Conservation (phyloP, 2,113 vertebrate species). For the Corvus hawaiiensis region DNA sequence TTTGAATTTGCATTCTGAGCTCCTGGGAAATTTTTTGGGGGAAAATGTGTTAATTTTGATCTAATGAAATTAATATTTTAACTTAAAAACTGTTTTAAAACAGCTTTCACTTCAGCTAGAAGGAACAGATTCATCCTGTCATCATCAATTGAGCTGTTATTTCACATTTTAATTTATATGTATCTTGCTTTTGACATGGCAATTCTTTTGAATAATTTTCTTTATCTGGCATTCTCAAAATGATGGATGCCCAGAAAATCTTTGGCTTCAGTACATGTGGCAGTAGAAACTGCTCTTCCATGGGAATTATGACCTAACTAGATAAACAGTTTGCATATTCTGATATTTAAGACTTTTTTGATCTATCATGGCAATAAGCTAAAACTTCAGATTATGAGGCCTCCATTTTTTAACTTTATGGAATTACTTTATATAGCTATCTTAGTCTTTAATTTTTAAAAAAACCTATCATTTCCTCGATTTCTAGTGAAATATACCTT, state of each 20-base stretch:
- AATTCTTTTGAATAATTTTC: background rate
- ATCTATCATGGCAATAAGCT: background rate
- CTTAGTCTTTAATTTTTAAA: background rate
- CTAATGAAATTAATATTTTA: background rate
- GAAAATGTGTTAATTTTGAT: background rate
- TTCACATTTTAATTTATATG: background rate
- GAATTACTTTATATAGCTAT: background rate
- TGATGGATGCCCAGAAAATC: background rate
- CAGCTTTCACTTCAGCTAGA: background rate
- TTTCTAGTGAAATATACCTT: background rate
- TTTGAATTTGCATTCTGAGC: background rate
- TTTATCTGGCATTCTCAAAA: background rate
- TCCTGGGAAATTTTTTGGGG: fast-evolving
- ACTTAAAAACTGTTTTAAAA: background rate
- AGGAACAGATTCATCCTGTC: background rate
- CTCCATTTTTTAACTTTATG: background rate
- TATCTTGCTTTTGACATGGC: background rate
- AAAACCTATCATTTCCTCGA: background rate
- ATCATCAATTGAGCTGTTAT: background rate
- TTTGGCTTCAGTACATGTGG: background rate
- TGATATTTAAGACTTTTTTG: background rate
- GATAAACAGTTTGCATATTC: background rate
- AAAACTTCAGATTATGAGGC: background rate
- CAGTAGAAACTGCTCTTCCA: background rate
- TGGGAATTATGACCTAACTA: background rate